Evolutionary conservation across 2,797 vertebrate genomes (phyloP).

Genomic region (Onychomys torridus): DNA sequence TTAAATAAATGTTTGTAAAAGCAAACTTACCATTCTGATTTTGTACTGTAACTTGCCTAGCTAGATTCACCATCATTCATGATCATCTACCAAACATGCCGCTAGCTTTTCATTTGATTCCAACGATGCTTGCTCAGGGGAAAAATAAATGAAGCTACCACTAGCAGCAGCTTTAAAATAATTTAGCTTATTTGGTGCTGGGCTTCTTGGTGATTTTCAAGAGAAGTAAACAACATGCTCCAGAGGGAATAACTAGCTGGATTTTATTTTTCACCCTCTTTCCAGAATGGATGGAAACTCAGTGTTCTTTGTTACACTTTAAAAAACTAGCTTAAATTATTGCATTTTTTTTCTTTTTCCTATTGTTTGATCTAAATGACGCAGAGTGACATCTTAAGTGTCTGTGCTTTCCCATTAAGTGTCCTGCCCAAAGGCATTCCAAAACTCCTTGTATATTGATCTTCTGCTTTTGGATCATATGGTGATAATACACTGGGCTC

Average conservation of each 20-base stretch:
- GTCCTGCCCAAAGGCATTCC: conserved; percentile 10
- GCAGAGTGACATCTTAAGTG: conserved; percentile 45
- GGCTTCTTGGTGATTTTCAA: conserved; percentile 54
- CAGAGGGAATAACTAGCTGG: conserved; percentile 60
- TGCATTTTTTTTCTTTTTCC: conserved; percentile 27
- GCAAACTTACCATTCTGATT: conserved; percentile 65
- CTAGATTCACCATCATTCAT: conserved; percentile 73
- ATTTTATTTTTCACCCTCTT: conserved; percentile 79
- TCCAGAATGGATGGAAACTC: conserved; percentile 20
- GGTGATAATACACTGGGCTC: neutral
- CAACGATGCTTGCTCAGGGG: conserved; percentile 42
- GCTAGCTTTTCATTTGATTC: conserved; percentile 73
- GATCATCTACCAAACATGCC: conserved; percentile 67
- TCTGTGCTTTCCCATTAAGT: conserved; percentile 36
- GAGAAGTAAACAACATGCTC: conserved; percentile 55
- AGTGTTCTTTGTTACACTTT: conserved; percentile 61
- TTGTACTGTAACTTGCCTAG: conserved; percentile 72
- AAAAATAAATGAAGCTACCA: conserved; percentile 63
- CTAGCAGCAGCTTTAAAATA: conserved; percentile 56
- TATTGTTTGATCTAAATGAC: conserved; percentile 46
- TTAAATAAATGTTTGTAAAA: conserved; percentile 79
- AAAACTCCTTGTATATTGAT: conserved; percentile 47
- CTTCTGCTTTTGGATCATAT: conserved; percentile 2
- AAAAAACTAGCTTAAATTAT: conserved; percentile 3
- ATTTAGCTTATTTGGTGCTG: conserved; percentile 25